Base-by-base conservation (phyloP, 2,888 invertebrate species). In the Lasioglossum lativentre region DNA sequence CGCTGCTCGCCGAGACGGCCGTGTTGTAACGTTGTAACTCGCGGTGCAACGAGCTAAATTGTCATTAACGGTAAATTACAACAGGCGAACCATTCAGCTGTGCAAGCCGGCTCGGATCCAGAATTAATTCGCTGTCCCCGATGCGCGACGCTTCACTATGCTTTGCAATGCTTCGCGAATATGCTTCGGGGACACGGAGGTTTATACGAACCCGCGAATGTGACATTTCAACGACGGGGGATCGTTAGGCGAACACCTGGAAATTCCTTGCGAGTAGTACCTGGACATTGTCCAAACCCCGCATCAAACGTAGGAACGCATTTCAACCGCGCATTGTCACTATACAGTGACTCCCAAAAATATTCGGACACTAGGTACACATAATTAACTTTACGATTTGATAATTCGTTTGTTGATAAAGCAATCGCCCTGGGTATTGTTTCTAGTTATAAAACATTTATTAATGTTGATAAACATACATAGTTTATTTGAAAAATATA, bases 11-110 rank as follows among this genome's bases (percentile, higher is more conserved):
- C 12, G 59, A 14, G 14, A 59, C 40, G 47, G 72, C 76, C 52
- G 76, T 90, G 88, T 87, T 82, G 88, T 73, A 90, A 89, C 72
- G 52, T 52, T 52, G 52, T 52, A 52, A 52, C 23, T 27, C 59
- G 76, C 84, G 78, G 81, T 81, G 89, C 82, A 90, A 89, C 86
- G 78, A 83, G 89, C 81, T 86, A 83, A 89, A 90, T 90, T 90
- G 86, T 90, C 89, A 85, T 86, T 88, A 89, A 90, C 90, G 85
- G 83, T 89, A 78, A 88, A 88, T 78, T 73, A 68, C 63, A 71
- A 79, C 78, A 79, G 85, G 75, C 79, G 72, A 87, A 87, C n/a
- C 68, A 75, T 88, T 86, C 76, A 75, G 72, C 84, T 66, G 74
- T 68, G 72, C 34, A 70, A 75, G 52, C 71, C 66, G 42, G 72